Evolutionary conservation across 2,888 invertebrate species (phyloP), one percentile per base, ranked within the genome.

Genomic region (Selenia dentaria): DNA sequence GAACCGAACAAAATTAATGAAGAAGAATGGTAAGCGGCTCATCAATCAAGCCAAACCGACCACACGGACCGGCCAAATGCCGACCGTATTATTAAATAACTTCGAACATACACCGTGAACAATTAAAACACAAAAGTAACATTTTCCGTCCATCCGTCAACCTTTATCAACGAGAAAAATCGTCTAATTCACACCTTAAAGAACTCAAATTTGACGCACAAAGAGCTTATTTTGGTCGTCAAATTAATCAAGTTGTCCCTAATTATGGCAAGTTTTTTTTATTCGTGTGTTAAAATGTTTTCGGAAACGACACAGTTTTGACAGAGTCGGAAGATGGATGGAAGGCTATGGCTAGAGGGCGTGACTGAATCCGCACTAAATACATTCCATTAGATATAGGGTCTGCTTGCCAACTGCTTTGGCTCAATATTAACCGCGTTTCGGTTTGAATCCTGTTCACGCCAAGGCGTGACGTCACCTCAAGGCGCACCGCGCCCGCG

Each of bases 111-210:
- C 81, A 83, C 83, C 87, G 70, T 86, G 83, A 67, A 82, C 87
- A 86, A 88, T 87, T 82, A 83, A 70, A 64, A 62, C 58, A 82
- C 83, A 84, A 83, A 82, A 76, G 73, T 55, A 47, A 68, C 74
- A 72, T 80, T 81, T 80, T 77, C 73, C 71, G 59, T 75, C 71
- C 76, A 75, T 83, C 83, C 74, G 80, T 86, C 86, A 82, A 85
- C 81, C 82, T 84, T 83, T 88, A 88, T 89, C 88, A 83, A 61
- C 65, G 71, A 82, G 83, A 84, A 84, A 87, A 83, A 88, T 87
- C 86, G 74, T 78, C 85, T 85, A 82, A 87, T 88, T 88, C 81
- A 87, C 87, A 87, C 87, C 76, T 84, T 70, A 69, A 70, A 64
- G 69, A 70, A 62, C 61, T 67, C 70, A 69, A 76, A 66, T 73